Evolutionary conservation across 92 coral and sea anemone genomes (phyloP), one percentile per base, ranked within the genome.

Genomic region (Blastomussa wellsi): DNA sequence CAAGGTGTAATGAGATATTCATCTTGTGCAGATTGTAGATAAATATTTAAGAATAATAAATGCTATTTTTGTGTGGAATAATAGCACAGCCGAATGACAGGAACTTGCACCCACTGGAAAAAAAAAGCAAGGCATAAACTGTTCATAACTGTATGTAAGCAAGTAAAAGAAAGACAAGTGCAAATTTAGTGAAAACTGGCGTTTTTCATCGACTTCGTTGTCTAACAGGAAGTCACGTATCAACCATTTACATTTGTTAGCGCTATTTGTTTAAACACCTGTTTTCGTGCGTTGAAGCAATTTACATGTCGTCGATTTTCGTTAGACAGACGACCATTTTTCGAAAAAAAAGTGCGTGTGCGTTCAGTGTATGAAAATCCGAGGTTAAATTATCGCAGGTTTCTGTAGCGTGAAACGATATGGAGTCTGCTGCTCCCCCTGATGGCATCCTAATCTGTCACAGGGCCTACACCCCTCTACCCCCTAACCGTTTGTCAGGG

Each of bases 171-270:
- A 7, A 60, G 31, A 16, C 33, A 29, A 62, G 24, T 2, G 68
- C 33, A 62, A 26, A 62, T 62, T n/a, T 26, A 26, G 35, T 28
- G 3, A 62, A 26, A 62, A 62, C 14, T 9, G 12, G 28, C 68
- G 15, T 9, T 62, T 62, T 8, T 11, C 68, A 26, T 16, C 33
- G 68, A 62, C 33, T 62, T 9, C 12, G 68, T 62, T 8, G 68
- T 62, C 68, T 62, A 62, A 62, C 68, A 62, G 68, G 68, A 62
- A 62, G 68, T 62, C 68, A 62, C 68, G 68, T 62, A 62, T 62
- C 68, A 26, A 32, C 12, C 24, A 28, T 57, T 57, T 57, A 57
- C 12, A 12, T 26, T 62, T 26, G 15, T 37, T 65, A 15, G 28
- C 7, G 29, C 7, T 33, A 0, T 70, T 0, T 36, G 47, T 70